These are phyloP conservation scores for Styela plicata DNA, from an alignment of 23 tunicate species.

Conservation along the genomic window DNA sequence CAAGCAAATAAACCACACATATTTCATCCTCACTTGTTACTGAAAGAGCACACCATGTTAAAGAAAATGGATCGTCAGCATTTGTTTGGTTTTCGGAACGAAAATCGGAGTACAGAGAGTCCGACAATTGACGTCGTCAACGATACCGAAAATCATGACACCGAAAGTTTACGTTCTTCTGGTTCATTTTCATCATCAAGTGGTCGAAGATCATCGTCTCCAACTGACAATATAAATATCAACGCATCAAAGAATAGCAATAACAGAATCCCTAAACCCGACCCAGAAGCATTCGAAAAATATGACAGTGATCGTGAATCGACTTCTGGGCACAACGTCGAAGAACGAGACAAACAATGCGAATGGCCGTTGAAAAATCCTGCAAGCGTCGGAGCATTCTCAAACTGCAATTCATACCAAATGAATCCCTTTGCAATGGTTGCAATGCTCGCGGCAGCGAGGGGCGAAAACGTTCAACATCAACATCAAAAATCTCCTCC, in stretches of 20 bases:
- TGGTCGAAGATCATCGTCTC: not conserved
- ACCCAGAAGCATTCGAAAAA: not conserved
- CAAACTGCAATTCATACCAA: conserved; percentile 14
- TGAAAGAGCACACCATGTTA: not conserved
- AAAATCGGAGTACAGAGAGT: no score
- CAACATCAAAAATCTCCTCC: conserved; percentile 2
- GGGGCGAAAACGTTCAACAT: not conserved
- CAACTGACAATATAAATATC: not conserved
- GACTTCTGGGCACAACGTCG: not conserved
- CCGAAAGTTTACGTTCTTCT: conserved; percentile 8
- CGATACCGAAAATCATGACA: not conserved
- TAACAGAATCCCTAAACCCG: not conserved
- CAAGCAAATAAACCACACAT: not conserved
- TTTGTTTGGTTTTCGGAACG: not conserved
- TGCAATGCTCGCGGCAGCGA: conserved; percentile 14
- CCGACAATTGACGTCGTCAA: not conserved
- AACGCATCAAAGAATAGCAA: not conserved
- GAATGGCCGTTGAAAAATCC: not conserved
- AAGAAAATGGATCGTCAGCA: not conserved
- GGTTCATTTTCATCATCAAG: not conserved
- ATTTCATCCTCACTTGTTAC: not conserved
- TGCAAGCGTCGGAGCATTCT: not conserved
- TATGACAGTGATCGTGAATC: not conserved
- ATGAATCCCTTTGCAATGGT: conserved; percentile 28
- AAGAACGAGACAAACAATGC: not conserved